Evolutionary conservation across 2,113 vertebrate genomes (phyloP).

Genomic region (Conger conger): DNA sequence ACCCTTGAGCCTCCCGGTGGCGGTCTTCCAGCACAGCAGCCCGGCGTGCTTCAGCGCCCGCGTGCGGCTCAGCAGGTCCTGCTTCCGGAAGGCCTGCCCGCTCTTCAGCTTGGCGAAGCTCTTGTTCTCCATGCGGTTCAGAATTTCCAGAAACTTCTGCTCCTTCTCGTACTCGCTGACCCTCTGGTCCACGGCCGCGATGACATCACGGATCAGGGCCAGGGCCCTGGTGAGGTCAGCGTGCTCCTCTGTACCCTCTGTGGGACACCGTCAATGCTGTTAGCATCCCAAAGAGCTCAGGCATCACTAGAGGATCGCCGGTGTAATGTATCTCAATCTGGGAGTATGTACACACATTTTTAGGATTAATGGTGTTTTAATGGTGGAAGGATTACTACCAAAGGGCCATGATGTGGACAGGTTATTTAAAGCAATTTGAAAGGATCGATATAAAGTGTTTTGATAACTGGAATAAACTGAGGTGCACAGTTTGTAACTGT

Average conservation of each 20-base stretch:
- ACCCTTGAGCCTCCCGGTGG: slow-evolving; percentile 94
- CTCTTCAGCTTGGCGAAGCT: slow-evolving; percentile 86
- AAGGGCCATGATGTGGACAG: too few relatives aligned
- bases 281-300: neutral
- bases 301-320: neutral
- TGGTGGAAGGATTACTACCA: too few relatives aligned
- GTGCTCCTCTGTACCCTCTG: slow-evolving; percentile 85
- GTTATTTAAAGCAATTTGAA: neutral
- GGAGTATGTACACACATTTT: neutral
- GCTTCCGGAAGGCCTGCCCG: slow-evolving; percentile 85
- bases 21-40: slow-evolving; percentile 92
- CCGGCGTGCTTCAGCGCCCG: slow-evolving; percentile 81
- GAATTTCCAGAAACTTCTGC: slow-evolving; percentile 82
- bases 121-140: slow-evolving; percentile 89
- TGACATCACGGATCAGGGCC: slow-evolving; percentile 80
- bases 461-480: too few relatives aligned
- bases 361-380: neutral
- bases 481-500: neutral
- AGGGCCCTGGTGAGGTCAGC: slow-evolving; percentile 78
- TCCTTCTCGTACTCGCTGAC: slow-evolving; percentile 88
- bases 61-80: slow-evolving; percentile 78
- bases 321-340: neutral
- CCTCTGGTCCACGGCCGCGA: slow-evolving; percentile 82
- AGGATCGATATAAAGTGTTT: neutral
- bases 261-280: neutral